phyloP scores from a whole-genome alignment of 2,797 vertebrate genomes.

The Spea hammondii region DNA sequence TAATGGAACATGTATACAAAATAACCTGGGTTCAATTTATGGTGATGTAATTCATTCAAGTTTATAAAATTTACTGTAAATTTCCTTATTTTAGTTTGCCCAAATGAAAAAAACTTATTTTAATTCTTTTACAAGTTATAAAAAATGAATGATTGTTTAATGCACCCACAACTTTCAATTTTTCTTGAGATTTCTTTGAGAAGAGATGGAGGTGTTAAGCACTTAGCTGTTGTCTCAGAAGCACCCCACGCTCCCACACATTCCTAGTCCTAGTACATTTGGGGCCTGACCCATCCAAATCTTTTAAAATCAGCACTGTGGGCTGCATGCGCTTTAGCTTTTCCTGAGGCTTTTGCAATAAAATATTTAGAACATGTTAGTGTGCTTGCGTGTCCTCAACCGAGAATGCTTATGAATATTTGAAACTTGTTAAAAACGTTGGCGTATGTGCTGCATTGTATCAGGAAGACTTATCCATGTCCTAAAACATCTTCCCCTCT shows the following conservation, averaged over 20 bases:
- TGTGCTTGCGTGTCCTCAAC: constrained; percentile 51
- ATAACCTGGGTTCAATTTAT: too few relatives aligned
- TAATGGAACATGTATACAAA: too few relatives aligned
- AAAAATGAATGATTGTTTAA: constrained; percentile 45
- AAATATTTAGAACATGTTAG: constrained; percentile 57
- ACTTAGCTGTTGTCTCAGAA: constrained; percentile 42
- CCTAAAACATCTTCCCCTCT: not conserved
- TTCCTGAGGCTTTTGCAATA: constrained; percentile 39
- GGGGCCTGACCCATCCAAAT: constrained; percentile 48
- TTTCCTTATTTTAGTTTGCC: not conserved
- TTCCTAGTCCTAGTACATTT: constrained; percentile 35
- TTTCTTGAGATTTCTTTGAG: constrained; percentile 2
- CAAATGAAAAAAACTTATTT: constrained; percentile 17
- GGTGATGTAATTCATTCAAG: too few relatives aligned
- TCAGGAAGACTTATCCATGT: not conserved
- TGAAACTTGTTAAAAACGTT: constrained; percentile 50
- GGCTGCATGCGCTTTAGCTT: constrained; percentile 39
- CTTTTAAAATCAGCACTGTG: constrained; percentile 48
- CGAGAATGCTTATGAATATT: constrained; percentile 54
- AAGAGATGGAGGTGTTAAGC: constrained; percentile 44
- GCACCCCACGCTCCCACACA: constrained; percentile 31
- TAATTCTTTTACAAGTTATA: constrained; percentile 20
- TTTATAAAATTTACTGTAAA: too few relatives aligned
- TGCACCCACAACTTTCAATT: constrained; percentile 21
- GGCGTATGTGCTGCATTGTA: constrained; percentile 31